These are phyloP conservation scores for Tyrophagus putrescentiae DNA, from an alignment of 1,140 invertebrate species.

Conservation along the genomic window DNA sequence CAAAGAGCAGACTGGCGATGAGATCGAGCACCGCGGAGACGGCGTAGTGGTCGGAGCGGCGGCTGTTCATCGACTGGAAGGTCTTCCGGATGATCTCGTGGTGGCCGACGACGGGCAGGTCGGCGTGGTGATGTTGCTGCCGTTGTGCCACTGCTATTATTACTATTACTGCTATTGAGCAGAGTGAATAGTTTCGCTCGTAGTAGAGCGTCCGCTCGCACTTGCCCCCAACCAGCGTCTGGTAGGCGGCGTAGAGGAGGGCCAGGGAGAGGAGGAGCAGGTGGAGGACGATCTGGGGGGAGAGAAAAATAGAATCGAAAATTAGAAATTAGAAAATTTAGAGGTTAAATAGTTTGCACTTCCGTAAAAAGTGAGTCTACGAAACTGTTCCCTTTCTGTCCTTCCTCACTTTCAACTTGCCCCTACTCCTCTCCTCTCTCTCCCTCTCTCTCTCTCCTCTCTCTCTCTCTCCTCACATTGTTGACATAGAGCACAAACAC, in stretches of 20 bases:
- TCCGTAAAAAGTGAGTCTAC: not conserved
- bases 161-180: too few species aligned
- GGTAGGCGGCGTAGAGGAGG: not conserved
- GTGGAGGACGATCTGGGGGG: slow-evolving; percentile 1
- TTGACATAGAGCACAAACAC: too few species aligned
- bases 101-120: too few species aligned
- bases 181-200: slow-evolving; percentile 5
- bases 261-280: not conserved
- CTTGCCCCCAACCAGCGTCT: not conserved
- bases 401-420: too few species aligned
- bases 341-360: too few species aligned
- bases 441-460: too few species aligned
- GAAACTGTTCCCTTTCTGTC: too few species aligned
- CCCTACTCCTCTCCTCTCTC: too few species aligned
- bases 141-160: too few species aligned
- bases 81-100: not conserved
- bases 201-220: not conserved
- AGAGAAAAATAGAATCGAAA: slow-evolving; percentile 3
- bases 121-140: not conserved
- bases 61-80: not conserved
- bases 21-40: slow-evolving; percentile 5
- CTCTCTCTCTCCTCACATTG: too few species aligned
- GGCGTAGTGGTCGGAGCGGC: not conserved
- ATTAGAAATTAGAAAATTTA: slow-evolving; percentile 1
- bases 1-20: not conserved